Percentiles rank a stretch among this genome's conserved stretches.
phyloP scores from a whole-genome alignment of 2,113 vertebrate species.

The Microtus pennsylvanicus region DNA sequence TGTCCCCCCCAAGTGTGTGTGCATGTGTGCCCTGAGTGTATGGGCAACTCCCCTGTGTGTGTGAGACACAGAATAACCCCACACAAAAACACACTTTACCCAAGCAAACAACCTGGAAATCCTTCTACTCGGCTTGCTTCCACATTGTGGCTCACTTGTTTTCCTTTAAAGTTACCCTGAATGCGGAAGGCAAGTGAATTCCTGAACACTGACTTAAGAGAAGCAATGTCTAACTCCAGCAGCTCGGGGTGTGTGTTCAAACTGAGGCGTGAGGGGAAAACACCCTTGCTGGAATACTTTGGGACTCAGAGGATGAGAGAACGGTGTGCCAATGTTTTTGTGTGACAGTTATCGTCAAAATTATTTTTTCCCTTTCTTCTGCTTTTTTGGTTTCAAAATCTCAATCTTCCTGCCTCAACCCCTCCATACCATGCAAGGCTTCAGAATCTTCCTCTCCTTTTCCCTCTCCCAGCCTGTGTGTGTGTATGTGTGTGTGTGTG shows the following conservation, averaged over 20 bases:
- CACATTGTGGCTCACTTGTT: neutral
- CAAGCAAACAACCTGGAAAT: neutral
- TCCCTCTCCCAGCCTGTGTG: neutral
- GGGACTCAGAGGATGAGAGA: neutral
- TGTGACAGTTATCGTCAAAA: neutral
- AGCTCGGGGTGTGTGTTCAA: conserved; percentile 67
- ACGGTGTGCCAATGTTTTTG: neutral
- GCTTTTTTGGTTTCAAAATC: neutral
- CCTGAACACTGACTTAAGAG: conserved; percentile 61
- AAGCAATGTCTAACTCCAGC: neutral
- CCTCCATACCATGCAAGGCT: too few relatives aligned
- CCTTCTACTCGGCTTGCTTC: neutral
- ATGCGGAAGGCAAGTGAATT: conserved; percentile 27
- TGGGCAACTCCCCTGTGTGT: neutral
- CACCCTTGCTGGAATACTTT: neutral
- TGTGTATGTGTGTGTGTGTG: neutral
- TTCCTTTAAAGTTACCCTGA: conserved; percentile 27
- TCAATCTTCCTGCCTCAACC: neutral
- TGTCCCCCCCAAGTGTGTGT: neutral
- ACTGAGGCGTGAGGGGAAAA: conserved; percentile 54
- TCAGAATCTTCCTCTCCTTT: neutral
- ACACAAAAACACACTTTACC: neutral
- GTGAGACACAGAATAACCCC: neutral
- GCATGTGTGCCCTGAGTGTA: neutral
- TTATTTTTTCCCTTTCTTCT: neutral